Evolutionary conservation across 2,113 vertebrate genomes (phyloP), one percentile per base, ranked within the genome.

Genomic region (Mus spicilegus): DNA sequence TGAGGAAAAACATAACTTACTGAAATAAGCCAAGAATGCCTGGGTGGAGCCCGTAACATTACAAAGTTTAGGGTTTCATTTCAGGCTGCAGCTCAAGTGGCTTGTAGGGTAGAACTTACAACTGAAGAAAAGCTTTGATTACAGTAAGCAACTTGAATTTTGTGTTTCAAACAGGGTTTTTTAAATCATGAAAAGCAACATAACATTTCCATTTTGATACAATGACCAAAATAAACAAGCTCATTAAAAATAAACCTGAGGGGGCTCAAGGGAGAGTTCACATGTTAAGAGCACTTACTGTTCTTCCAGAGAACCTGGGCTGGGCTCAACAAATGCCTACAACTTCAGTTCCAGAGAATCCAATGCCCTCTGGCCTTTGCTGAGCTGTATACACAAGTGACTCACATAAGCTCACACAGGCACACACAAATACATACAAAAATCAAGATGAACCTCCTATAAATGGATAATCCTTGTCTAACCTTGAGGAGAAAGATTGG

Each of bases 151-250:
- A 80, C 87, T 82, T 73, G 54, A 76, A 96, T 81, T 26, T 72
- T 80, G 20, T 87, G 3, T 17, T 80, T 17, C 42, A 95, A 5
- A 80, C 26, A 20, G n/a, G 19, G 5, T 42, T 46, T 36, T 61
- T 85, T 39, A 39, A 51, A 56, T 70, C 77, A 6, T 95, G 77
- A 76, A 75, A 92, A 33, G 11, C 70, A 87, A 49, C 46, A 73
- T 39, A 80, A n/a, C n/a, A 61, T 72, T 87, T 93, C 49, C 46
- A 39, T 91, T 94, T 94, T 75, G 30, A 17, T 81, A 75, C 54
- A 39, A 16, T 96, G 65, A 76, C 33, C 81, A 76, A 33, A 51
- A 9, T 58, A 22, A n/a, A 9, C 30, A 19, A 65, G 24, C 65
- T 91, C 51, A 30, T 87, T 72, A 5, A 93, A 95, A 90, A 82